phyloP scores from a whole-genome alignment of 2,113 vertebrate genomes.

The Ceyx cyanopectus region DNA sequence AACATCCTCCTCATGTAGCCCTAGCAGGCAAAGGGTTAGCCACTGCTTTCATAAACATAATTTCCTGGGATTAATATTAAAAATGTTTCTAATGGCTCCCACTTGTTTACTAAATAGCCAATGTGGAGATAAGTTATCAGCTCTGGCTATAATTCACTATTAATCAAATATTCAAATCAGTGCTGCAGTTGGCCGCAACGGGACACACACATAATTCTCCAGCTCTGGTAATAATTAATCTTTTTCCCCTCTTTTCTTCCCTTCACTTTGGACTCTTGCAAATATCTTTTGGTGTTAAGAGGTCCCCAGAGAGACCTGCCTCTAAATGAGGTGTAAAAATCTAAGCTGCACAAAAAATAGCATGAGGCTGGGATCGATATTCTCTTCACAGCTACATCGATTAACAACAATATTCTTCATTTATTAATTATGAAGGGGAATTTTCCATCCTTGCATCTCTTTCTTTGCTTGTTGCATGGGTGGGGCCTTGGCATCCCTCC shows the following conservation, averaged over 20 bases:
- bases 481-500: rapidly evolving
- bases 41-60: slow-evolving; percentile 24
- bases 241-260: slow-evolving; percentile 17
- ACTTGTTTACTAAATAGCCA: slow-evolving; percentile 62
- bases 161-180: slow-evolving; percentile 83
- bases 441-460: slow-evolving; percentile 73
- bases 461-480: slow-evolving; percentile 33
- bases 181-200: slow-evolving; percentile 22
- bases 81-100: slow-evolving; percentile 32
- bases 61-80: slow-evolving; percentile 57
- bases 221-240: slow-evolving; percentile 61
- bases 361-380: slow-evolving; percentile 75
- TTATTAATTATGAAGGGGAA: slow-evolving; percentile 88
- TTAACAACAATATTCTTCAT: slow-evolving; percentile 87
- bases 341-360: slow-evolving; percentile 78
- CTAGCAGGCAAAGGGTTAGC: background rate
- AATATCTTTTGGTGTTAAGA: slow-evolving; percentile 81
- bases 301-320: slow-evolving; percentile 78
- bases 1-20: background rate
- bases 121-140: slow-evolving; percentile 47
- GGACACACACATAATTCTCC: slow-evolving; percentile 36
- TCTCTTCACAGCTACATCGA: slow-evolving; percentile 82
- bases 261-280: slow-evolving; percentile 56
- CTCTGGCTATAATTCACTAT: slow-evolving; percentile 64
- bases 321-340: slow-evolving; percentile 84